Evolutionary conservation across 1,140 invertebrate species (phyloP).

Genomic region (Drosophila sp.): DNA sequence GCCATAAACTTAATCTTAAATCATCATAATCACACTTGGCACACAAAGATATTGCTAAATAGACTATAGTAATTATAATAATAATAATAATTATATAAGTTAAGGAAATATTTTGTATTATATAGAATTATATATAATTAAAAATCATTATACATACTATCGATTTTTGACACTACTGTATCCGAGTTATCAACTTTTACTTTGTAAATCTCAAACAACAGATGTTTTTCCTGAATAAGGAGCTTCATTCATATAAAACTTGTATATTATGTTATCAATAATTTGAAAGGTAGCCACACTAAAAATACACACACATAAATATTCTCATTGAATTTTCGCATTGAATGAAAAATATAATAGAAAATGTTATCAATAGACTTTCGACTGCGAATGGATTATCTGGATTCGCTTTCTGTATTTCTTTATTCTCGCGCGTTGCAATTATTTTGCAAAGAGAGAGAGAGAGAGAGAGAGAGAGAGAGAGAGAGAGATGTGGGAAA

Average conservation of each 20-base stretch:
- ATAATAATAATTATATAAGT: too few species aligned
- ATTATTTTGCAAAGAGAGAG: not conserved
- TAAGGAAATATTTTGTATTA: too few species aligned
- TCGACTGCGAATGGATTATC: constrained; percentile 11
- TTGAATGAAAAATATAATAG: constrained; percentile 10
- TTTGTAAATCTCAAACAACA: not conserved
- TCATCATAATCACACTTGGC: too few species aligned
- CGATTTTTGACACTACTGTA: too few species aligned
- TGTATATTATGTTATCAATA: not conserved
- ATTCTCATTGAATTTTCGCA: constrained; percentile 4
- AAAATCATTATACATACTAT: too few species aligned
- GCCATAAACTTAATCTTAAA: too few species aligned
- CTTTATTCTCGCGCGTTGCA: not conserved
- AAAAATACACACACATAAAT: constrained; percentile 1
- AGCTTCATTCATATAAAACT: not conserved
- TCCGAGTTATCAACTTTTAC: too few species aligned
- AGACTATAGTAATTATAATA: too few species aligned
- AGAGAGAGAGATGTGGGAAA: not conserved
- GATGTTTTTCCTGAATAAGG: not conserved
- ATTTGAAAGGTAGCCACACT: not conserved
- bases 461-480: not conserved
- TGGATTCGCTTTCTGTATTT: not conserved
- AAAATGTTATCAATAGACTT: constrained; percentile 9
- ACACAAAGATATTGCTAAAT: too few species aligned
- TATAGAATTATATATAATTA: too few species aligned